Evolutionary conservation across 2,797 vertebrate genomes (phyloP).

Genomic region (Geotrypetes seraphini): DNA sequence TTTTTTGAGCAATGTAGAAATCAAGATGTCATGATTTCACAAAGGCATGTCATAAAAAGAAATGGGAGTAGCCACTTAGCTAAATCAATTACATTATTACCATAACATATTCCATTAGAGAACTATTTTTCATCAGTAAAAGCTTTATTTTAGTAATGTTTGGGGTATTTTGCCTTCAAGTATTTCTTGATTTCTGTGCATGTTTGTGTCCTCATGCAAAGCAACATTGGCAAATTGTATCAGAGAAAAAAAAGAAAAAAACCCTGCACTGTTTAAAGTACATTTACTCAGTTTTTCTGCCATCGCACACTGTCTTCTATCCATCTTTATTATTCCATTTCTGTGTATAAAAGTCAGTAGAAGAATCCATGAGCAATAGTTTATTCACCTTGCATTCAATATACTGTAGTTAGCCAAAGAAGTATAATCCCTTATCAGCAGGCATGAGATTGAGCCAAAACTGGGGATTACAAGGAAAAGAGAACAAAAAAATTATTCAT

Average conservation of each 20-base stretch:
- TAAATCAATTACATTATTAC: neutral
- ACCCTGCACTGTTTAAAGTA: too few relatives aligned
- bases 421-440: neutral
- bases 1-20: neutral
- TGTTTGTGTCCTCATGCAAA: too few relatives aligned
- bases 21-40: neutral
- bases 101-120: neutral
- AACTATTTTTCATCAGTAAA: neutral
- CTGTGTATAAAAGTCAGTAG: neutral
- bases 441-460: neutral
- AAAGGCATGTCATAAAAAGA: neutral
- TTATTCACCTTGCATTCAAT: neutral
- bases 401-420: slow-evolving; percentile 1
- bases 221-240: too few relatives aligned
- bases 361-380: neutral
- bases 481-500: neutral
- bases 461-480: too few relatives aligned
- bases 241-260: too few relatives aligned
- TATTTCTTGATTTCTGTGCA: too few relatives aligned
- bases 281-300: too few relatives aligned
- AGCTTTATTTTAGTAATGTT: too few relatives aligned
- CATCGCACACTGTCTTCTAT: too few relatives aligned
- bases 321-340: too few relatives aligned
- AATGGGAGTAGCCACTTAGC: neutral
- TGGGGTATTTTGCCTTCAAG: too few relatives aligned